Evolutionary conservation across 2,888 invertebrate species (phyloP), one percentile per base, ranked within the genome.

Genomic region (Machimus atricapillus): DNA sequence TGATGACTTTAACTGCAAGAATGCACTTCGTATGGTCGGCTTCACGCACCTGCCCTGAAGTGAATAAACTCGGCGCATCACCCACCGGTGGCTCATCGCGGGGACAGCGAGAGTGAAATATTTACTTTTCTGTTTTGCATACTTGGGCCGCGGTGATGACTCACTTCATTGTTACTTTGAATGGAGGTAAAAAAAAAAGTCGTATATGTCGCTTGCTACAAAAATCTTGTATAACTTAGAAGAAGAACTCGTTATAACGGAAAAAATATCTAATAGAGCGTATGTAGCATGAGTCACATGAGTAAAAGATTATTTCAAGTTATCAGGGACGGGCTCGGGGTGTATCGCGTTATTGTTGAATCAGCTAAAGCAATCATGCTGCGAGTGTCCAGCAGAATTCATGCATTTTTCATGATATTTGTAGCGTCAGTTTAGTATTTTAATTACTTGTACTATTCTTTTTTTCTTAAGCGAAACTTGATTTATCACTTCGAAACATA

Each of bases 81-180:
- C 52, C 31, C 34, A 34, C 34, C 7, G 43, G n/a, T 40, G 79
- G 12, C 31, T 23, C 79, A 79, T 46, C 52, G 12, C 14, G 23
- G 19, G 58, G 27, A 19, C 19, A 9, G 16, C 16, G 56, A 52
- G 52, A 46, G 23, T 52, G 52, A 27, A 14, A 79, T 52, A 52
- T 79, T 79, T 79, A 79, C 52, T 52, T 31, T 52, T 79, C 79
- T 79, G 79, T 34, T 79, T 52, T 52, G 52, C 79, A 46, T 79
- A 79, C 31, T 52, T 56, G 40, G 23, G 14, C n/a, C 19, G 4
- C 14, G 46, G 52, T 79, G 79, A 79, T 79, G 79, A 79, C 79
- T 79, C 79, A 79, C 23, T 52, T 52, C 52, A 79, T 79, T 79
- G 79, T 79, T 76, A 66, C 23, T 66, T 9, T 23, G 23, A 27